phyloP scores from a whole-genome alignment of 2,888 invertebrate genomes.

The Caenorhabditis sp. region DNA sequence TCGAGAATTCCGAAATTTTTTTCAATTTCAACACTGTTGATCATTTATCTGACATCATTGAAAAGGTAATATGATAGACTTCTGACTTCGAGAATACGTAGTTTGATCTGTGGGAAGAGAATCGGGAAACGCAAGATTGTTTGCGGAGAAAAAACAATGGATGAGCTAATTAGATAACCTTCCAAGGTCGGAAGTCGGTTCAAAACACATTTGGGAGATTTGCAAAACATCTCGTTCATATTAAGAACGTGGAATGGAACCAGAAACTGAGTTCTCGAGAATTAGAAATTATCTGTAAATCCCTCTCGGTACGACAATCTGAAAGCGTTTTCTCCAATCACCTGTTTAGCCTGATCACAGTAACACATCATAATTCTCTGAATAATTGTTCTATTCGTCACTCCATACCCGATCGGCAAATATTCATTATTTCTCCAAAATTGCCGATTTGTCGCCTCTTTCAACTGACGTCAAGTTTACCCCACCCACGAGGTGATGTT shows the following conservation, averaged over 20 bases:
- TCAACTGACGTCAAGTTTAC: conserved; percentile 5
- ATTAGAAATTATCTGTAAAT: too few relatives aligned
- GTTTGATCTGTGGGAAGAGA: background rate
- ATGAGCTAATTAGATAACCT: background rate
- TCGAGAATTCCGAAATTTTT: background rate
- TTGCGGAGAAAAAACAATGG: background rate
- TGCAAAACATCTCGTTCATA: too few relatives aligned
- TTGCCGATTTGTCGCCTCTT: background rate
- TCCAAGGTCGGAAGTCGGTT: too few relatives aligned
- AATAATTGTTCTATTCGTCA: too few relatives aligned
- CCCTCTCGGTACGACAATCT: too few relatives aligned
- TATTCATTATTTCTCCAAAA: background rate
- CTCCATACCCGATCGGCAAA: too few relatives aligned
- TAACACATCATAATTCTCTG: too few relatives aligned
- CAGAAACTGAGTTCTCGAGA: too few relatives aligned
- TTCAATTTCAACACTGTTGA: conserved; percentile 2
- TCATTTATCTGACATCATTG: background rate
- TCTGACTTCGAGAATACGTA: background rate
- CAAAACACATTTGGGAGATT: too few relatives aligned
- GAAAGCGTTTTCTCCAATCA: too few relatives aligned
- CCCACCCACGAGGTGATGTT: background rate
- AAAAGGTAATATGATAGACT: background rate
- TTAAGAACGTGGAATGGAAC: too few relatives aligned
- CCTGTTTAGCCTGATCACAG: too few relatives aligned
- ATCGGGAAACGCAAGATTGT: background rate